phyloP scores from a whole-genome alignment of 2,888 invertebrate genomes.

The Cantharis rufa region DNA sequence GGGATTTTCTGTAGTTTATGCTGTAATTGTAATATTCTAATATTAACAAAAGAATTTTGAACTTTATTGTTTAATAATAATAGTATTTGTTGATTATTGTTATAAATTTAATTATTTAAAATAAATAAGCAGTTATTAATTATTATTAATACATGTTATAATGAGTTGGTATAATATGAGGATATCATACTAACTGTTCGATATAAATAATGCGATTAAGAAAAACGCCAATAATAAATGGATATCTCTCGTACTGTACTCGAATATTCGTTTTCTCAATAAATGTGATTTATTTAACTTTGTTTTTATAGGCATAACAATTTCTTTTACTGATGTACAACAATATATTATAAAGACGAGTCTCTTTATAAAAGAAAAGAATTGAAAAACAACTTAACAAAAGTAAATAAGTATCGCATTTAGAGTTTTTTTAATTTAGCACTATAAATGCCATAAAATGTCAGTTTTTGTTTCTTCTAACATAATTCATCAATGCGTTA shows the following conservation, averaged over 20 bases:
- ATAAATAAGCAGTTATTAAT: neutral
- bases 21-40: no score
- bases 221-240: neutral
- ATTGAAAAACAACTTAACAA: neutral
- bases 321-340: neutral
- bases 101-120: neutral
- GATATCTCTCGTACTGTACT: neutral
- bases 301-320: slow-evolving; percentile 3
- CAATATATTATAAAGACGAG: neutral
- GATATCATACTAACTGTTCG: neutral
- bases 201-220: slow-evolving; percentile 3
- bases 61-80: no score
- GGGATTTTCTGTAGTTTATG: no score
- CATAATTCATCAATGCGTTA: neutral
- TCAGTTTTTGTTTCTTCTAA: neutral
- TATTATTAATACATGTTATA: no score
- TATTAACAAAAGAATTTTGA: no score
- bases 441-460: neutral
- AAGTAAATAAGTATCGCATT: neutral
- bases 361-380: neutral
- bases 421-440: neutral
- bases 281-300: slow-evolving; percentile 2
- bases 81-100: no score
- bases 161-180: neutral
- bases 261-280: neutral